Base-by-base conservation (phyloP, 2,888 invertebrate species). In the Oligia strigilis region DNA sequence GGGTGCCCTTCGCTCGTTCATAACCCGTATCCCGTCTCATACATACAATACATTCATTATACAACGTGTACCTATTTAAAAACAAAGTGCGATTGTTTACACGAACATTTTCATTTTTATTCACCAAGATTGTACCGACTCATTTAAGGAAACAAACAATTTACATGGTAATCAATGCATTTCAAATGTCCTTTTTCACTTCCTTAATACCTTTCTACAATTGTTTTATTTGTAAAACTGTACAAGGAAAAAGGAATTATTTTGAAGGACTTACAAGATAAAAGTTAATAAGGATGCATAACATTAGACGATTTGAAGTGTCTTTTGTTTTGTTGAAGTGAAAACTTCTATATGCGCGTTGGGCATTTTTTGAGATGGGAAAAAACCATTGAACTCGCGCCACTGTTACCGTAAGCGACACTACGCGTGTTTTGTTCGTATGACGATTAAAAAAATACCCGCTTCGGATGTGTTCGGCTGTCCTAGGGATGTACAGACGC, bases 181-280 rank as follows among this genome's bases (percentile, higher is more conserved):
- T 78, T 66, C n/a, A 46, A 77, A 78, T 58, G 14, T 19, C 19
- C 11, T 66, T 46, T 66, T 58, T 36, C 14, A 36, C n/a, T 46
- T 77, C 19, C 46, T 17, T 36, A 36, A 36, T 77, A 40, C 17
- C 46, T 58, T 49, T 78, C 46, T 19, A 19, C 36, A 49, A 40
- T 40, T 46, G 36, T 77, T 78, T 58, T 77, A 55, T 55, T 17
- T 65, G 23, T n/a, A 65, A 77, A 58, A 13, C n/a, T 49, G 17
- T 29, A 23, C 11, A 58, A 49, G 67, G 58, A 14, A 78, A 77
- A 77, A 5, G 8, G 8, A 40, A 49, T 78, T 77, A 49, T 66
- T 75, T 76, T 65, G 4, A 29, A 17, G 75, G n/a, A 58, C 58
- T 60, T 4, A 64, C 36, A 76, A 55, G 5, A 29, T n/a, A 11